Conservation (phyloP, 2,113 vertebrate genomes). For the Apeltes quadracus region DNA sequence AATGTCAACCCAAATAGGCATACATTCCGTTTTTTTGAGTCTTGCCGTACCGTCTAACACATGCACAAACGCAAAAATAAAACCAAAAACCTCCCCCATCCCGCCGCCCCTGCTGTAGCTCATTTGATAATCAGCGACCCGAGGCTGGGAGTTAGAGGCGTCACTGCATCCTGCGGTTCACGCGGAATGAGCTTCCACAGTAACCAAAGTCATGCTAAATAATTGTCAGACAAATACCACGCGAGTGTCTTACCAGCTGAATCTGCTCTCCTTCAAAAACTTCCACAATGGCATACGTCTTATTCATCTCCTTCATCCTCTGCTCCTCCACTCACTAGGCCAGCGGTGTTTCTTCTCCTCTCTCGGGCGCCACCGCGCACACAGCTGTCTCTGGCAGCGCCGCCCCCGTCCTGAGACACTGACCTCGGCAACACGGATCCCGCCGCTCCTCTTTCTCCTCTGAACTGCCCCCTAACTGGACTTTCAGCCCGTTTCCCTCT, state of each 20-base stretch:
- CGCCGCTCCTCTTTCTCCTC: conserved; percentile 74
- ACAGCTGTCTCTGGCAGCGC: conserved; percentile 38
- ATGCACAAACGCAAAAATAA: neutral
- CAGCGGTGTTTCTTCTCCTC: conserved; percentile 21
- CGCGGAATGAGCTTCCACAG: neutral
- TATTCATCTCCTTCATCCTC: conserved; percentile 82
- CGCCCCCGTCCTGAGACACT: conserved; percentile 57
- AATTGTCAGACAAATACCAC: conserved; percentile 5
- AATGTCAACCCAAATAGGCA: conserved; percentile 6
- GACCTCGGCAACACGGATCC: conserved; percentile 50
- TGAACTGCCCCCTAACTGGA: conserved; percentile 86
- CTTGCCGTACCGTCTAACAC: neutral
- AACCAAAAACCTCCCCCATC: neutral
- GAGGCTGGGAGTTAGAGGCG: conserved; percentile 61
- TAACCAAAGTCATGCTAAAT: neutral
- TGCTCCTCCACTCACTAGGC: conserved; percentile 42
- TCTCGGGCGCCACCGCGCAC: conserved; percentile 19
- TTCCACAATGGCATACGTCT: conserved; percentile 83
- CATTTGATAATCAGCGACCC: conserved; percentile 63
- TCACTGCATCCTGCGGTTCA: conserved; percentile 22
- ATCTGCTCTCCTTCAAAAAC: conserved; percentile 83
- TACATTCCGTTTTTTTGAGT: neutral
- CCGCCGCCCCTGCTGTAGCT: conserved; percentile 25
- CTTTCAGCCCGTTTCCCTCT: conserved; percentile 83
- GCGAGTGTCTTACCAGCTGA: conserved; percentile 80